phyloP scores from a whole-genome alignment of 2,888 invertebrate species.

The Ariolimax columbianus region DNA sequence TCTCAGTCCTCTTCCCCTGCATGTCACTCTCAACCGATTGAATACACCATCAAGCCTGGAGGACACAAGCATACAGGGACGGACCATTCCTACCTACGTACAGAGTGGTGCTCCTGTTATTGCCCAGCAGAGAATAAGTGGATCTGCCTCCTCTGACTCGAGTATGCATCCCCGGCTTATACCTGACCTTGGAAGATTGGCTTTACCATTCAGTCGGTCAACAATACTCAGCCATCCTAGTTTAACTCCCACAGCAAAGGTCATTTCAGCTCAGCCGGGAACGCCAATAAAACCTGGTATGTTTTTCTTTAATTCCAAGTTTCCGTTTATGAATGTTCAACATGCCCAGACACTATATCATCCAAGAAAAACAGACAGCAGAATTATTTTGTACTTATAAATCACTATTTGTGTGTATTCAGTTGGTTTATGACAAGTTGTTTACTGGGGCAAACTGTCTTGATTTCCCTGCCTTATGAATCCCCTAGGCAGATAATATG shows the following conservation, averaged over 20 bases:
- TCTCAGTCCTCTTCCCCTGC: conserved; percentile 30
- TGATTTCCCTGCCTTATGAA: too few relatives aligned
- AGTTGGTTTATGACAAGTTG: too few relatives aligned
- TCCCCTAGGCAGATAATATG: too few relatives aligned
- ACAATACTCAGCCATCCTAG: conserved; percentile 41
- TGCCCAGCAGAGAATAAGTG: conserved; percentile 25
- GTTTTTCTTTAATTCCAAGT: neutral
- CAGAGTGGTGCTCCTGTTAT: neutral
- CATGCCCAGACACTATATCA: too few relatives aligned
- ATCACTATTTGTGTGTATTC: too few relatives aligned
- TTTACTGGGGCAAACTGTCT: too few relatives aligned
- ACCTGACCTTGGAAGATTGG: conserved; percentile 18
- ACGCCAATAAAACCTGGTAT: conserved; percentile 38
- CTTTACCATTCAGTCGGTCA: conserved; percentile 4
- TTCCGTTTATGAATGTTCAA: neutral
- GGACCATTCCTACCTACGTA: neutral
- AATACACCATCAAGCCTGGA: conserved; percentile 23
- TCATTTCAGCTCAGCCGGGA: conserved; percentile 51
- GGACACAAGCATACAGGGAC: neutral
- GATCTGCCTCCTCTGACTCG: conserved; percentile 23
- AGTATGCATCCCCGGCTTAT: conserved; percentile 7
- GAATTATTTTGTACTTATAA: too few relatives aligned
- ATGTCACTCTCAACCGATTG: conserved; percentile 45
- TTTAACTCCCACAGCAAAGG: conserved; percentile 46
- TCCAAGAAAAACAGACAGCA: too few relatives aligned